Conservation (phyloP, 2,888 invertebrate species). For the Cordilura impudica region DNA sequence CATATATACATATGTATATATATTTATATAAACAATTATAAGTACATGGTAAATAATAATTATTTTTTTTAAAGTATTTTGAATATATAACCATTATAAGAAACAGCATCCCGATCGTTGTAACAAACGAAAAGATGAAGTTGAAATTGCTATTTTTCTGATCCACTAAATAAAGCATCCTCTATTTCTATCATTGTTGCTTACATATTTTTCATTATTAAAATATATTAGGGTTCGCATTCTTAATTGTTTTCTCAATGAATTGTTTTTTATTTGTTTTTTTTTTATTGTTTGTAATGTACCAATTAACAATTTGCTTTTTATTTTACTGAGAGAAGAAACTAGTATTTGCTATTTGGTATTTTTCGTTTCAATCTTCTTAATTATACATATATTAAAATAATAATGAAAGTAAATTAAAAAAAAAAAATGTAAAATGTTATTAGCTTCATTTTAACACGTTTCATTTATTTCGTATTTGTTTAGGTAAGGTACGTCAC, state of each 20-base stretch:
- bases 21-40: too few relatives aligned
- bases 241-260: slow-evolving; percentile 48
- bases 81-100: too few relatives aligned
- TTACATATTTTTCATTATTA: slow-evolving; percentile 9
- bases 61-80: too few relatives aligned
- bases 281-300: slow-evolving; percentile 1
- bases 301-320: slow-evolving; percentile 12
- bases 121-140: too few relatives aligned
- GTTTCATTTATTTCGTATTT: slow-evolving; percentile 8
- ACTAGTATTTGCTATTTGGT: neutral
- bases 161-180: neutral
- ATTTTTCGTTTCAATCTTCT: too few relatives aligned
- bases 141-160: neutral
- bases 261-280: slow-evolving; percentile 29
- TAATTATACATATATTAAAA: slow-evolving; percentile 1
- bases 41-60: too few relatives aligned
- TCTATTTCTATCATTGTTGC: slow-evolving; percentile 3
- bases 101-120: too few relatives aligned
- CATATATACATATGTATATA: too few relatives aligned
- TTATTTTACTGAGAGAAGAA: neutral
- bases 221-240: too few relatives aligned
- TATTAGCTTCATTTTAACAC: slow-evolving; percentile 13
- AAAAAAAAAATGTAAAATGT: too few relatives aligned
- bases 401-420: neutral
- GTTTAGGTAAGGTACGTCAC: slow-evolving; percentile 28